phyloP scores from a whole-genome alignment of 2,888 invertebrate genomes.

The Euzophera pinguis region DNA sequence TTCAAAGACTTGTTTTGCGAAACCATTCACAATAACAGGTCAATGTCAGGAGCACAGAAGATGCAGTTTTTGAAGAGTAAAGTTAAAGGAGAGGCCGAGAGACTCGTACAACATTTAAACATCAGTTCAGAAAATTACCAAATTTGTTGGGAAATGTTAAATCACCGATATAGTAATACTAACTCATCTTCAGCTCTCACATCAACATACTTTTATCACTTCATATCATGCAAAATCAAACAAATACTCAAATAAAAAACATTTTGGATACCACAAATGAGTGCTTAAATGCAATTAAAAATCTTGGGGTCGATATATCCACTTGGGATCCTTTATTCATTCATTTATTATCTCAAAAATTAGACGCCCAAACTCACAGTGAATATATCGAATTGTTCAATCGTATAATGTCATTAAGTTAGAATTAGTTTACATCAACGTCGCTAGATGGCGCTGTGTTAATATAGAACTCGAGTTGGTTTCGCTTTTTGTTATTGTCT shows the following conservation, averaged over 20 bases:
- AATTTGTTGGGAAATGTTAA: conserved; percentile 10
- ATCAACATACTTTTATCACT: not conserved
- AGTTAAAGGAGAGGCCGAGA: not conserved
- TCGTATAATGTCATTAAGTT: too few relatives aligned
- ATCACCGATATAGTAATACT: conserved; percentile 10
- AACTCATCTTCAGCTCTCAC: not conserved
- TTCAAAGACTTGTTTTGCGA: not conserved
- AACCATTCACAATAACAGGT: not conserved
- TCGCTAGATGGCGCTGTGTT: too few relatives aligned
- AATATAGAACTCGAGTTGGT: too few relatives aligned
- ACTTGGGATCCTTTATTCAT: conserved; percentile 11
- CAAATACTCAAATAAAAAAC: not conserved
- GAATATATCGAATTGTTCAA: conserved; percentile 6
- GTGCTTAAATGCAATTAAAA: conserved; percentile 4
- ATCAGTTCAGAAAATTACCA: conserved; percentile 4
- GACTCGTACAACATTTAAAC: too few relatives aligned
- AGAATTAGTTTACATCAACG: too few relatives aligned
- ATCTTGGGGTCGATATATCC: conserved; percentile 3
- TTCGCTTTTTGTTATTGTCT: too few relatives aligned
- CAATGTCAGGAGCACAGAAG: not conserved
- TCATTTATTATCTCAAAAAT: not conserved
- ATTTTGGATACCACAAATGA: not conserved
- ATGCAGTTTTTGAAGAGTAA: not conserved
- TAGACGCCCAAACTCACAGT: not conserved
- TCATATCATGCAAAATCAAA: not conserved